Base-by-base conservation (phyloP, 2,797 vertebrate species). In the Acanthiza pusilla region DNA sequence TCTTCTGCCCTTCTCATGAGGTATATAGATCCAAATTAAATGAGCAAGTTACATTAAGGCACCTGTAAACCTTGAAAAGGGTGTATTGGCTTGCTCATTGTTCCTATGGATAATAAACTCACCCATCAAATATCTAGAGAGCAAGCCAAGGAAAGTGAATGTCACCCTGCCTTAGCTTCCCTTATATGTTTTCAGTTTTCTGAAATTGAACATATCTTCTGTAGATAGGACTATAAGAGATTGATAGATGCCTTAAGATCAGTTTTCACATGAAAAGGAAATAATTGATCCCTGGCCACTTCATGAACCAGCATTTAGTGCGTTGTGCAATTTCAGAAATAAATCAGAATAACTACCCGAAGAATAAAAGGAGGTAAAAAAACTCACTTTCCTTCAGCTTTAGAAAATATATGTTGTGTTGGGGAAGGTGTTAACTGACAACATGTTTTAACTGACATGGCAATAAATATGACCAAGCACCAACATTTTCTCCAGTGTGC, bases 11-110 rank as follows among this genome's bases (percentile, higher is more conserved):
- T 94, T 92, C 91, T 90, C 68, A 55, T 75, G 67, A 91, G 89
- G 54, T 78, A 61, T 68, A 93, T 93, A 91, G 93, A 87, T 96
- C 90, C 78, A 94, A 97, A 95, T 93, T 86, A 94, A 93, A 93
- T 74, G 38, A 94, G 50, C 77, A 76, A 61, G 77, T 76, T 91
- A 87, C 80, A 85, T 86, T 91, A 94, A 91, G 81, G 77, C 19
- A 77, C 54, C 72, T 94, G 75, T 89, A 95, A 93, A 92, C 91
- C 91, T 94, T 94, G 88, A 91, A 85, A 84, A 71, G 61, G 11
- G 42, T 87, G 38, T 77, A 91, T 93, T 95, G 88, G 70, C 74
- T 90, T 82, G 60, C 79, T 90, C 72, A 26, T 79, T 73, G 70
- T 90, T 88, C 67, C 71, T 67, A 27, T 2, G 1, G 90, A 77